Evolutionary conservation across 2,797 vertebrate genomes (phyloP).

Genomic region (Pangasius sanitwongsei): DNA sequence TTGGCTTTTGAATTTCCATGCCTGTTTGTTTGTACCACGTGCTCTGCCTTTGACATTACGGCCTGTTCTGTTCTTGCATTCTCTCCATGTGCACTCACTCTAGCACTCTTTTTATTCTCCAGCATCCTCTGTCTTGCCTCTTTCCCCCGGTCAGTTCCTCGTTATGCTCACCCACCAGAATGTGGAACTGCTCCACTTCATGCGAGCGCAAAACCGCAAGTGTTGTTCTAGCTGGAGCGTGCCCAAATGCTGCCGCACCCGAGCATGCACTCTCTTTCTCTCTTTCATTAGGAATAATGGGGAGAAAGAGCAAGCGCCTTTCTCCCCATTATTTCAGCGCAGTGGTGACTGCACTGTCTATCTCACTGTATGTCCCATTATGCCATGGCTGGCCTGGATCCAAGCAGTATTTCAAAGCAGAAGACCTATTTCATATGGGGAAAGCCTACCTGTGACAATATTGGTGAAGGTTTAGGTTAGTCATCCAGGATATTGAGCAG

Average conservation of each 20-base stretch:
- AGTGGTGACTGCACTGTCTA: constrained; percentile 43
- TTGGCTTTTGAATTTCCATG: constrained; percentile 26
- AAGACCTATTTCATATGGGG: background rate
- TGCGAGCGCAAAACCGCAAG: constrained; percentile 86
- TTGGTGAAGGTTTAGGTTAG: background rate
- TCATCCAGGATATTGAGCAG: background rate
- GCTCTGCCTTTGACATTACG: constrained; percentile 41
- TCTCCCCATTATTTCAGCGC: too few relatives aligned
- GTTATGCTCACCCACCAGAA: constrained; percentile 86
- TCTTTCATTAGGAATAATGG: constrained; percentile 32
- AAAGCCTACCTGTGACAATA: background rate
- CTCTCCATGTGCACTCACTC: constrained; percentile 40
- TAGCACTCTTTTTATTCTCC: constrained; percentile 61
- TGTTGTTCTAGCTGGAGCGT: constrained; percentile 81
- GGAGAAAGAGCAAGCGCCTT: constrained; percentile 17
- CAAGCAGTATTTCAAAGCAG: constrained; percentile 38
- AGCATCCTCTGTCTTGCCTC: constrained; percentile 74
- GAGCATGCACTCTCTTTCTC: constrained; percentile 66
- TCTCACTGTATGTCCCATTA: constrained; percentile 51
- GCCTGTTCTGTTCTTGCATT: constrained; percentile 38
- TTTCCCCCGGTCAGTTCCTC: constrained; percentile 84
- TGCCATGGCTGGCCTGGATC: constrained; percentile 58
- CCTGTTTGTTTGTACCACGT: constrained; percentile 36
- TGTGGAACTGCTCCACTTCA: constrained; percentile 87
- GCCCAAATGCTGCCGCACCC: constrained; percentile 75